phyloP scores from a whole-genome alignment of 35 echinoderm and acorn worm genomes.

The Ophiothrix spiculata region DNA sequence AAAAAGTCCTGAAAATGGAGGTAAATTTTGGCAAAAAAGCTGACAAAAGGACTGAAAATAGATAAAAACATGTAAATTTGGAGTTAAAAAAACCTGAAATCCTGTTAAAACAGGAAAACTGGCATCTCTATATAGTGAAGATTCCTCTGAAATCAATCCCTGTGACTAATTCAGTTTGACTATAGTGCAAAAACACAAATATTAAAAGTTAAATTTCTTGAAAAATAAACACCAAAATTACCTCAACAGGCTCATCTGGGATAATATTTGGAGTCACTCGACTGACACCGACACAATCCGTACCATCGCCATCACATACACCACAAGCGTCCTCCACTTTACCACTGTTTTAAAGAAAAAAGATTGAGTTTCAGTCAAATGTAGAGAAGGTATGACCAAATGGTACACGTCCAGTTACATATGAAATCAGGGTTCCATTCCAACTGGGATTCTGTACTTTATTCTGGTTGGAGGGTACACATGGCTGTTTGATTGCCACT shows the following conservation, averaged over 20 bases:
- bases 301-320: constrained; percentile 77
- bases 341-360: constrained; percentile 51
- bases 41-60: too few relatives aligned
- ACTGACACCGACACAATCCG: constrained; percentile 70
- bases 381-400: neutral
- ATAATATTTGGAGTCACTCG: constrained; percentile 48
- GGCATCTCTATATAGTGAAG: neutral
- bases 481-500: too few relatives aligned
- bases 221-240: neutral
- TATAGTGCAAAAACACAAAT: neutral
- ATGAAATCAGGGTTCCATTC: neutral
- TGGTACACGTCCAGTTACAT: neutral
- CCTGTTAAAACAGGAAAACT: neutral
- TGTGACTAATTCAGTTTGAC: neutral
- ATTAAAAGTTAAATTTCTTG: neutral
- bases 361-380: neutral
- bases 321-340: constrained; percentile 69
- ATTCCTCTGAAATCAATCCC: too few relatives aligned
- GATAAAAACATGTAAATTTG: neutral
- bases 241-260: neutral
- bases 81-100: neutral
- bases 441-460: neutral
- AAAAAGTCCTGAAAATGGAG: too few relatives aligned
- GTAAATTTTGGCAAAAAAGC: too few relatives aligned
- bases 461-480: neutral